These are phyloP conservation scores for Otolemur garnettii DNA, from an alignment of 2,113 vertebrate genomes.

Conservation along the genomic window DNA sequence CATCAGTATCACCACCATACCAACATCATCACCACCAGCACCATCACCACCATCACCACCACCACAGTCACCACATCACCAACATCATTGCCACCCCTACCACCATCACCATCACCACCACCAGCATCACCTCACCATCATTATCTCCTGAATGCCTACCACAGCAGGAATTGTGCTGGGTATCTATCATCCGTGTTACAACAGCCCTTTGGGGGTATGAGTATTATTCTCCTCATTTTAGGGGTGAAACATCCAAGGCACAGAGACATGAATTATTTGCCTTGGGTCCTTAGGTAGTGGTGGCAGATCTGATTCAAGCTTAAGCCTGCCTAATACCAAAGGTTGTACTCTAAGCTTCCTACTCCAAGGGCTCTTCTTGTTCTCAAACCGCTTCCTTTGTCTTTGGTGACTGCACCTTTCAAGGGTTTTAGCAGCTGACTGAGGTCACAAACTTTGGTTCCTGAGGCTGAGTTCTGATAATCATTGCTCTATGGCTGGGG, in stretches of 20 bases:
- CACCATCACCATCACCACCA: not conserved
- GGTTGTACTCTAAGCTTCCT: not conserved
- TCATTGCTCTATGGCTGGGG: not conserved
- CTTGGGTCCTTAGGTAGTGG: not conserved
- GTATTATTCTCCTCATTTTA: not conserved
- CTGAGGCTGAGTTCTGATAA: not conserved
- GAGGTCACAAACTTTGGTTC: not conserved
- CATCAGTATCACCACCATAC: accelerated
- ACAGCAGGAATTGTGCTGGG: accelerated
- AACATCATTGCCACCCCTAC: accelerated
- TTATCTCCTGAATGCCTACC: not conserved
- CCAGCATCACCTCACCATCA: accelerated
- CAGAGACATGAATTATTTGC: not conserved
- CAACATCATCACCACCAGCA: not conserved
- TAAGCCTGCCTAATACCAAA: not conserved
- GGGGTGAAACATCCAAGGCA: not conserved
- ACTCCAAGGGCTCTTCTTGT: not conserved
- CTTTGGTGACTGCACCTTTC: not conserved
- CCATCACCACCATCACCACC: accelerated
- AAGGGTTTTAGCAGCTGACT: no score
- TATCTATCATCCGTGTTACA: not conserved
- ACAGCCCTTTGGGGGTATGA: not conserved
- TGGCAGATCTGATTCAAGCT: not conserved
- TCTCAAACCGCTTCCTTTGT: not conserved
- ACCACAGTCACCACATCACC: not conserved